Evolutionary conservation across 2,888 invertebrate species (phyloP).

Genomic region (Orthosia cruda): DNA sequence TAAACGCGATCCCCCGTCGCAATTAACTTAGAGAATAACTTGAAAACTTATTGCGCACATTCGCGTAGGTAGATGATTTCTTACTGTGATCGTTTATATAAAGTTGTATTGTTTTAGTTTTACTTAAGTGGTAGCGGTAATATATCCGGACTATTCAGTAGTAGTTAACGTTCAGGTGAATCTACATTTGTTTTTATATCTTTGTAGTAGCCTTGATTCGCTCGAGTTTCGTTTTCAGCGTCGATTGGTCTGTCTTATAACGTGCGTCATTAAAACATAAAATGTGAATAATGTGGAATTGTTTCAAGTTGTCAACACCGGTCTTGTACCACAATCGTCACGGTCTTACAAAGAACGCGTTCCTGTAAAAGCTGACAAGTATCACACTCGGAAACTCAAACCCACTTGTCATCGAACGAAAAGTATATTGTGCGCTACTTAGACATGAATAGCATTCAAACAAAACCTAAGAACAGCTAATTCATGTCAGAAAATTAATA

Average conservation of each 20-base stretch:
- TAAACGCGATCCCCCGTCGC: constrained; percentile 72
- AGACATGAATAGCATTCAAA: constrained; percentile 8
- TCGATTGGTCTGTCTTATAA: constrained; percentile 48
- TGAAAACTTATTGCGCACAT: constrained; percentile 89
- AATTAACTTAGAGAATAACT: constrained; percentile 75
- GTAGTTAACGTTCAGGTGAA: constrained; percentile 38
- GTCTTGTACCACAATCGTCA: constrained; percentile 3
- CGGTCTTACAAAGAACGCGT: constrained; percentile 18
- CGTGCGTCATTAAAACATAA: constrained; percentile 30
- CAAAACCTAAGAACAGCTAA: constrained; percentile 12
- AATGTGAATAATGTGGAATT: constrained; percentile 12
- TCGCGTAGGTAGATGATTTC: constrained; percentile 90
- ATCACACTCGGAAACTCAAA: constrained; percentile 13
- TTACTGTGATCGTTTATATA: constrained; percentile 90
- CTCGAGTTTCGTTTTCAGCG: constrained; percentile 39
- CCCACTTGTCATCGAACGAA: constrained; percentile 30
- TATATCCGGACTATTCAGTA: constrained; percentile 47
- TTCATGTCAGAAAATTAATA: background rate
- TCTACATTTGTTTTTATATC: constrained; percentile 26
- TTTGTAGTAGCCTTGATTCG: constrained; percentile 31
- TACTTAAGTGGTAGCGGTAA: constrained; percentile 68
- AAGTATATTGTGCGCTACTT: constrained; percentile 22
- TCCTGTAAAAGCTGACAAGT: constrained; percentile 10
- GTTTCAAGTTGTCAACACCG: constrained; percentile 11
- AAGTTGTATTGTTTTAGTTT: constrained; percentile 72